Evolutionary conservation across 1,140 invertebrate genomes (phyloP), one percentile per base, ranked within the genome.

Genomic region (Scaptomyza montana): DNA sequence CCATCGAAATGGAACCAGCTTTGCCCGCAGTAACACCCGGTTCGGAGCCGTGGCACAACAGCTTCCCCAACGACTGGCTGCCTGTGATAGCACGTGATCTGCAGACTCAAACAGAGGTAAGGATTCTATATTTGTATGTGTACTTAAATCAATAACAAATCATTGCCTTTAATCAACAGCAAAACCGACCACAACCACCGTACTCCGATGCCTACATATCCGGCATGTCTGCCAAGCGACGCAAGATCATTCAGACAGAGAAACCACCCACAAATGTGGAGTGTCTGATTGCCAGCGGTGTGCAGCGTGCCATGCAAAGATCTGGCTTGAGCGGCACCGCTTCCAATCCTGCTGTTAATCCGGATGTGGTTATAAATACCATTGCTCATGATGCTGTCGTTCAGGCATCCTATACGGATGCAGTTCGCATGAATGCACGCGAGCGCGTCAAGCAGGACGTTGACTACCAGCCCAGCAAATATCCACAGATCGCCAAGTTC

Each of bases 121-220:
- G 21, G 3, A 25, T 25, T 4, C 21, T 3, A 25, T 25, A 25
- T 21, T 21, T 21, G 3, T 2, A 25, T 25, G 2, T 25, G 21
- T 2, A 25, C 21, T 25, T 25, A 5, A 59, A 46, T 10, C 12
- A 57, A 33, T 5, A 47, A 28, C 10, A 30, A 51, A 25, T 5
- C 0, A 5, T 28, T 13, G 1, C 13, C 6, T 8, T 51, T 9
- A n/a, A 25, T 2, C 25, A 30, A 30, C 64, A 81, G 66, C 65
- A 67, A 43, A 62, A 39, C 10, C 62, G 59, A 3, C 47, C 73
- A 16, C 84, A 87, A 33, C 79, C 80, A 6, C 84, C 84, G 6
- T 95, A 96, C 72, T 97, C 96, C 73, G 96, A 97, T 92, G 96
- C 96, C n/a, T 97, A 97, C 90, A 92, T 97, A 39, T 94, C 94